Evolutionary conservation across 2,113 vertebrate genomes (phyloP).

Genomic region (Circaetus cinerascens): DNA sequence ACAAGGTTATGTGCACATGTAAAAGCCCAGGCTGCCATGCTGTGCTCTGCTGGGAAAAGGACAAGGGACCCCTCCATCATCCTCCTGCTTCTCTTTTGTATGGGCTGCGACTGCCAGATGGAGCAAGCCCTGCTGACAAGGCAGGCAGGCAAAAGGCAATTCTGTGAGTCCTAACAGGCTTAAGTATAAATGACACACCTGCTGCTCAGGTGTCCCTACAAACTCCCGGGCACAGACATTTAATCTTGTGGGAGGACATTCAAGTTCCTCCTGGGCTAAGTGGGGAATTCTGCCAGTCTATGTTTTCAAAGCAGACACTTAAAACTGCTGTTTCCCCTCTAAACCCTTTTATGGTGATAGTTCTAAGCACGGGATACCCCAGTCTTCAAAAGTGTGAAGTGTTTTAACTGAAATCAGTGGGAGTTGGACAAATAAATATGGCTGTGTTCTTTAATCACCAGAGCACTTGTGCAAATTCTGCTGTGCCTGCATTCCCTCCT

Average conservation of each 20-base stretch:
- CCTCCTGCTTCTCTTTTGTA: not conserved
- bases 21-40: not conserved
- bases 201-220: slow-evolving; percentile 7
- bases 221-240: not conserved
- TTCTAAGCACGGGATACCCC: not conserved
- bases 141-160: not conserved
- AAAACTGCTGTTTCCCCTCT: not conserved
- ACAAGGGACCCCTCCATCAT: not conserved
- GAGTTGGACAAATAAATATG: not conserved
- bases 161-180: not conserved
- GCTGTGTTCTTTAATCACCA: not conserved
- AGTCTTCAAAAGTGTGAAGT: not conserved
- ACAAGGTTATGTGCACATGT: not conserved
- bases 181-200: not conserved
- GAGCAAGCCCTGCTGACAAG: not conserved
- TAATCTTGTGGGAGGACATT: not conserved
- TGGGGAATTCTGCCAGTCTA: not conserved
- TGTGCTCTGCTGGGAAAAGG: not conserved
- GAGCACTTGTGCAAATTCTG: not conserved
- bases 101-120: not conserved
- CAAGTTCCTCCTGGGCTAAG: not conserved
- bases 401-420: not conserved
- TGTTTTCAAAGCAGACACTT: not conserved
- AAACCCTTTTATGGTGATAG: not conserved
- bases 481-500: not conserved